These are phyloP conservation scores for Sphyrna mokarran DNA, from an alignment of 2,113 vertebrate genomes.

Conservation along the genomic window DNA sequence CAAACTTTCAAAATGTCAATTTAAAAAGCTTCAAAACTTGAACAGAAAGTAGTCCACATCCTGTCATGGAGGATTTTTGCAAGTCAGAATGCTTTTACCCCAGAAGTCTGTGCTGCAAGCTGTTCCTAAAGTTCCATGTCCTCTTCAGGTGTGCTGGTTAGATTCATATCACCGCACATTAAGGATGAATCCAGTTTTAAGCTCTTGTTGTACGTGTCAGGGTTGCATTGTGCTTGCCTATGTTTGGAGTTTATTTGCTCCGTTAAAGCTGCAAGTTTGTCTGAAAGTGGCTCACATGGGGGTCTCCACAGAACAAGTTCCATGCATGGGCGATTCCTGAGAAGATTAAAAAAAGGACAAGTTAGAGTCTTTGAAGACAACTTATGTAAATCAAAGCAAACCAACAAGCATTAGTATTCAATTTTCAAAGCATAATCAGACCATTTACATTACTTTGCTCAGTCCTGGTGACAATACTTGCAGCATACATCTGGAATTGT, in stretches of 20 bases:
- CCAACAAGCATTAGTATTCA: neutral
- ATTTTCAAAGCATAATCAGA: neutral
- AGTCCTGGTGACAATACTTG: neutral
- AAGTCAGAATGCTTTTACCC: constrained; percentile 31
- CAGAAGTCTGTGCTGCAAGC: neutral
- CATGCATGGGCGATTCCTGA: constrained; percentile 67
- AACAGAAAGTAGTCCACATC: constrained; percentile 1
- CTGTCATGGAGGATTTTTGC: neutral
- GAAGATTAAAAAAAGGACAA: constrained; percentile 20
- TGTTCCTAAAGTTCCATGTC: constrained; percentile 64
- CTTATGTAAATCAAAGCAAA: neutral
- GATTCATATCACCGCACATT: constrained; percentile 46
- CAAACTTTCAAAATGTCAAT: constrained; percentile 17
- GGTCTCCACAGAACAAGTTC: constrained; percentile 69
- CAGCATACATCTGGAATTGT: neutral
- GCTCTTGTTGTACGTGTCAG: constrained; percentile 39
- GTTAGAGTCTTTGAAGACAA: neutral
- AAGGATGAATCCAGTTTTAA: constrained; percentile 37
- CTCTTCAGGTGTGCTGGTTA: constrained; percentile 53
- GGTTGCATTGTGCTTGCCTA: constrained; percentile 43
- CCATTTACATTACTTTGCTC: neutral
- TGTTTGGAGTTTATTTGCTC: constrained; percentile 56
- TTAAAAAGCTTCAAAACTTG: neutral
- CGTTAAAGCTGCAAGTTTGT: constrained; percentile 53
- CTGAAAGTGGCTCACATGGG: constrained; percentile 56